These are phyloP conservation scores for Drosophila ustulata DNA, from an alignment of 2,888 invertebrate genomes.

Conservation along the genomic window DNA sequence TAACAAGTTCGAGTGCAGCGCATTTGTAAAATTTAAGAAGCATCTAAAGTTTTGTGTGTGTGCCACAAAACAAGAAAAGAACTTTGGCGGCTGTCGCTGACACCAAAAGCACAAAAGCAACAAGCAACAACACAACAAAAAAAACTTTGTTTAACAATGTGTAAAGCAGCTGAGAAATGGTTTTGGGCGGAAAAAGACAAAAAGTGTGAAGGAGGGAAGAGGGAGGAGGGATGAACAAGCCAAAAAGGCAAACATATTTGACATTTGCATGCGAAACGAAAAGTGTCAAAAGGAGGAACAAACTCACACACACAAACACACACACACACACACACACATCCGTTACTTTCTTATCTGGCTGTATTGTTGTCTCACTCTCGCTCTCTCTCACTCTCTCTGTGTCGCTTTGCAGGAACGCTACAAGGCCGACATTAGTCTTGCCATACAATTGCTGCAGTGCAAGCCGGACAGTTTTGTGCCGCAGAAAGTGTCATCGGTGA, in stretches of 20 bases:
- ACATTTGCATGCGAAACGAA: slow-evolving; percentile 75
- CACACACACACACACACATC: slow-evolving; percentile 44
- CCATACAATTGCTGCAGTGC: slow-evolving; percentile 96
- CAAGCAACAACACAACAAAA: slow-evolving; percentile 13
- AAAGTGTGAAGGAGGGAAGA: slow-evolving; percentile 1
- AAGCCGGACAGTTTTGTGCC: slow-evolving; percentile 97
- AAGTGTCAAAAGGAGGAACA: slow-evolving; percentile 68
- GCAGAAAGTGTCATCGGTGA: slow-evolving; percentile 95
- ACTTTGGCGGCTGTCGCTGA: slow-evolving; percentile 72
- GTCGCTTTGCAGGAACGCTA: slow-evolving; percentile 91
- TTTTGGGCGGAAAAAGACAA: slow-evolving; percentile 32
- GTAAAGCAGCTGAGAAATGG: slow-evolving; percentile 57
- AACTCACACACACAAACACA: slow-evolving; percentile 27
- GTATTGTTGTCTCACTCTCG: slow-evolving; percentile 35
- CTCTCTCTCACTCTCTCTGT: neutral
- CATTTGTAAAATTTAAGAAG: slow-evolving; percentile 75
- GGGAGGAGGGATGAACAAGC: slow-evolving; percentile 21
- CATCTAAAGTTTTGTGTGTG: slow-evolving; percentile 56
- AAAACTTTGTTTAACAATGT: slow-evolving; percentile 73
- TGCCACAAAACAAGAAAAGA: slow-evolving; percentile 44
- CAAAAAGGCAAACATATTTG: slow-evolving; percentile 69
- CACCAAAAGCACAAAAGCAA: slow-evolving; percentile 70
- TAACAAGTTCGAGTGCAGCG: slow-evolving; percentile 77
- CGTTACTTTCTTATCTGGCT: slow-evolving; percentile 61
- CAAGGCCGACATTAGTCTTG: slow-evolving; percentile 96